These are phyloP conservation scores for Pseudolaguvia tuberculata DNA, from an alignment of 2,113 vertebrate genomes.

Conservation along the genomic window DNA sequence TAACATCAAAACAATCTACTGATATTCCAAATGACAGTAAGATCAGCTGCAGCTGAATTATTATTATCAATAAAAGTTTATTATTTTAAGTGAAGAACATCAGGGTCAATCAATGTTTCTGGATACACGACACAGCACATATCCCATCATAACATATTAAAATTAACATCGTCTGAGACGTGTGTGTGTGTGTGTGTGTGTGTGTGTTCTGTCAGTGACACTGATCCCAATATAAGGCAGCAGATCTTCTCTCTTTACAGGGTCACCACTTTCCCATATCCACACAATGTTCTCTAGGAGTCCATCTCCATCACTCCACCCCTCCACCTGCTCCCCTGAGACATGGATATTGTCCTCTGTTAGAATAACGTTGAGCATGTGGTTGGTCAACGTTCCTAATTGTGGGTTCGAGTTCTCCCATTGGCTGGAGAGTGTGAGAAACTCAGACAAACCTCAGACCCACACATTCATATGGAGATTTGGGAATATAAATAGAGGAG, in stretches of 20 bases:
- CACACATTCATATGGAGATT: no score
- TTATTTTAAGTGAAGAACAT: no score
- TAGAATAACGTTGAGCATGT: conserved; percentile 44
- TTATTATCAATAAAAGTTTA: no score
- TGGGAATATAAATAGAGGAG: conserved; percentile 56
- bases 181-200: no score
- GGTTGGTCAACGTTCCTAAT: conserved; percentile 37
- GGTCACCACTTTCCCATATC: conserved; percentile 68
- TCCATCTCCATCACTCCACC: conserved; percentile 44
- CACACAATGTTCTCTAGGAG: conserved; percentile 51
- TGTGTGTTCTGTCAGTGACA: conserved; percentile 2
- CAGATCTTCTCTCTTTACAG: conserved; percentile 35
- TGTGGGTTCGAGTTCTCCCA: conserved; percentile 40
- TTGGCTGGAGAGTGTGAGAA: conserved; percentile 55
- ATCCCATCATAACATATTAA: no score
- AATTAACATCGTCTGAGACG: no score
- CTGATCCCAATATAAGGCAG: conserved; percentile 38
- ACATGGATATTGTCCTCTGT: conserved; percentile 36
- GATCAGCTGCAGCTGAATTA: no score
- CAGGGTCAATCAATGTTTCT: no score
- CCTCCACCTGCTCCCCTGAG: conserved; percentile 49
- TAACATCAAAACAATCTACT: no score
- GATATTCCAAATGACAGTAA: no score
- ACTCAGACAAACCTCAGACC: conserved; percentile 47
- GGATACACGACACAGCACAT: no score